Base-by-base conservation (phyloP, 2,797 vertebrate genomes). In the Pelodytes ibericus region DNA sequence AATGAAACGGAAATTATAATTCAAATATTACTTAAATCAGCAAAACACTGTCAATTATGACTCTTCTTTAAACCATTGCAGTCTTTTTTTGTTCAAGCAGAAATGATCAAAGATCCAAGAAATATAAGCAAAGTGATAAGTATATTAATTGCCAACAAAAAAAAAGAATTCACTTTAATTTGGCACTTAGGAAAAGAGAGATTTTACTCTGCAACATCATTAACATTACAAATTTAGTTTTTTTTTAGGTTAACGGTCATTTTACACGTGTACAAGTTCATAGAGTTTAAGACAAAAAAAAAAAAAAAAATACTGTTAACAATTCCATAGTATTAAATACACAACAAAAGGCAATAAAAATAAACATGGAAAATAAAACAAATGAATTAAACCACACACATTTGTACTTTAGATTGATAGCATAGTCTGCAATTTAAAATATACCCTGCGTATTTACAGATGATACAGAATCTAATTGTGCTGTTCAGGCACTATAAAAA, bases 81-180 rank as follows among this genome's bases (percentile, higher is more conserved):
- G n/a, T n/a, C n/a, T n/a, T n/a, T n/a, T n/a, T n/a, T n/a, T n/a
- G n/a, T n/a, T n/a, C n/a, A 36, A 36, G 33, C 33, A 36, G 44
- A 49, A 13, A 11, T 4, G 4, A 49, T 49, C 10, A 49, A 49
- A 15, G 2, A 49, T 4, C 11, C 2, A 49, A 49, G 18, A 15
- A 8, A 13, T 15, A 0, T 7, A 39, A 39, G 7, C 7, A 53
- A 53, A 20, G 1, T 20, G n/a, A 53, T 22, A 53, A n/a, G n/a
- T n/a, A 53, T 53, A n/a, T 22, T 24, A 20, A 53, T 16, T 6
- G 49, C 20, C 41, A 44, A 44, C 15, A 16, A 41, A 18, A 61
- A 67, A 8, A 71, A 64, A 65, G 65, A 58, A n/a, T 58, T 66
- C 39, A 56, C 68, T 77, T 77, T 77, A 71, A 65, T 77, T 64